Percentiles rank a stretch among this genome's conserved stretches.
Evolutionary conservation across 2,888 invertebrate species (phyloP).

Genomic region (Acleris literana): DNA sequence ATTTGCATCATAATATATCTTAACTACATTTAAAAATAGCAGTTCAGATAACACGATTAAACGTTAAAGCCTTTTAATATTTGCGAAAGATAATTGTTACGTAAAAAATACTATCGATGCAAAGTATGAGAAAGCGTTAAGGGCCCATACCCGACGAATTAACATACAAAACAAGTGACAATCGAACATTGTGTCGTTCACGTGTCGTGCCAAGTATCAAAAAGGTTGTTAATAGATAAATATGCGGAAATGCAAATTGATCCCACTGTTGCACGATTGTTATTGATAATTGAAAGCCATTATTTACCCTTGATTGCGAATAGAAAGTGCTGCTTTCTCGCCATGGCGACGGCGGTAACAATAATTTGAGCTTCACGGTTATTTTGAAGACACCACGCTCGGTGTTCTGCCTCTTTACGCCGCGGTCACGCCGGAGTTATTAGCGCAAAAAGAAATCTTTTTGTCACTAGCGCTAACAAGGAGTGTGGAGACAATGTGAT

Average conservation of each 20-base stretch:
- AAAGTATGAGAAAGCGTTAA: no score
- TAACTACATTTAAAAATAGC: no score
- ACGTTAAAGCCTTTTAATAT: no score
- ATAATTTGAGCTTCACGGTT: slow-evolving; percentile 61
- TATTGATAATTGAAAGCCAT: slow-evolving; percentile 56
- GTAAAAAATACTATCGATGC: no score
- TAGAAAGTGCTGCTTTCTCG: slow-evolving; percentile 74
- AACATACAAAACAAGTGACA: no score
- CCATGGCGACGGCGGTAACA: slow-evolving; percentile 54
- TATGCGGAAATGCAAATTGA: slow-evolving; percentile 43
- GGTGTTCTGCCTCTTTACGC: slow-evolving; percentile 31
- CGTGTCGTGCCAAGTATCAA: no score
- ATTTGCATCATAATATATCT: background rate
- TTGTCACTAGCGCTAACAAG: slow-evolving; percentile 44
- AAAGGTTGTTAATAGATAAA: slow-evolving; percentile 15
- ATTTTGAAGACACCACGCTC: slow-evolving; percentile 56
- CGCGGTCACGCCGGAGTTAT: slow-evolving; percentile 33
- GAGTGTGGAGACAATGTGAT: slow-evolving; percentile 41
- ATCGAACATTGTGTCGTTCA: no score
- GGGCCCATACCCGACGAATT: no score
- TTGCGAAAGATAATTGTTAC: no score
- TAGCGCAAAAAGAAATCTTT: slow-evolving; percentile 42
- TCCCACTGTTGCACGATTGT: slow-evolving; percentile 39
- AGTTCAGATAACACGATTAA: no score
- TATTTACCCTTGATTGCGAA: slow-evolving; percentile 65